A percentile compares a stretch with the other conserved stretches of the same genome.
Evolutionary conservation across 1,140 invertebrate species (phyloP).

Genomic region (Euglossa dilemma): DNA sequence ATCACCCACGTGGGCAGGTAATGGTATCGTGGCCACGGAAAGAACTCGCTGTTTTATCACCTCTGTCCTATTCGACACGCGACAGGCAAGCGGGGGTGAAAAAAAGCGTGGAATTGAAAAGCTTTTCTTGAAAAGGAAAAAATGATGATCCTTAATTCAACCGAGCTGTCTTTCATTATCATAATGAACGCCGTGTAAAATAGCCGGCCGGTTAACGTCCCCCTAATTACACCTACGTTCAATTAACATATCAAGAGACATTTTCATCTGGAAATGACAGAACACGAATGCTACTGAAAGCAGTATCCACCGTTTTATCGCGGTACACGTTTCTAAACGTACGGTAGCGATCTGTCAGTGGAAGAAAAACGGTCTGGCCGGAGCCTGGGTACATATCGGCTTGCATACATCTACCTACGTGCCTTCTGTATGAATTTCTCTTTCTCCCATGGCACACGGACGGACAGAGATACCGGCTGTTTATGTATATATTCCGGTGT

Average conservation of each 20-base stretch:
- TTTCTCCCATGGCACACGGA: not conserved
- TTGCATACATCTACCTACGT: slow-evolving; percentile 50
- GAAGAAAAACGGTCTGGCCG: slow-evolving; percentile 64
- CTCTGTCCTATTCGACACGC: slow-evolving; percentile 1
- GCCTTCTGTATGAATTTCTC: slow-evolving; percentile 48
- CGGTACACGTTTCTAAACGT: slow-evolving; percentile 58
- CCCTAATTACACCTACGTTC: slow-evolving; percentile 52
- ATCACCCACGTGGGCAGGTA: slow-evolving; percentile 21
- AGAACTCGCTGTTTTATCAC: slow-evolving; percentile 32
- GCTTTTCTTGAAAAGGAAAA: too few relatives aligned
- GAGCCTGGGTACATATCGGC: slow-evolving; percentile 37
- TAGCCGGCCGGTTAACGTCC: slow-evolving; percentile 28
- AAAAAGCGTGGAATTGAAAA: too few relatives aligned
- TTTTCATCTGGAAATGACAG: slow-evolving; percentile 60
- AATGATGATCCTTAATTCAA: slow-evolving; percentile 1
- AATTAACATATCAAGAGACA: slow-evolving; percentile 44
- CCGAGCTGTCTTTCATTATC: slow-evolving; percentile 25
- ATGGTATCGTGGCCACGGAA: not conserved
- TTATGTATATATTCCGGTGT: slow-evolving; percentile 18
- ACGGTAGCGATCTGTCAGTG: slow-evolving; percentile 71
- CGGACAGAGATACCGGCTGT: slow-evolving; percentile 10
- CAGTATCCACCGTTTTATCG: slow-evolving; percentile 51
- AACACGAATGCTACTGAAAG: slow-evolving; percentile 43
- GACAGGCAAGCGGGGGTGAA: not conserved
- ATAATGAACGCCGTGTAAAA: slow-evolving; percentile 50